Evolutionary conservation across 2,797 vertebrate genomes (phyloP).

Genomic region (Megaceryle alcyon): DNA sequence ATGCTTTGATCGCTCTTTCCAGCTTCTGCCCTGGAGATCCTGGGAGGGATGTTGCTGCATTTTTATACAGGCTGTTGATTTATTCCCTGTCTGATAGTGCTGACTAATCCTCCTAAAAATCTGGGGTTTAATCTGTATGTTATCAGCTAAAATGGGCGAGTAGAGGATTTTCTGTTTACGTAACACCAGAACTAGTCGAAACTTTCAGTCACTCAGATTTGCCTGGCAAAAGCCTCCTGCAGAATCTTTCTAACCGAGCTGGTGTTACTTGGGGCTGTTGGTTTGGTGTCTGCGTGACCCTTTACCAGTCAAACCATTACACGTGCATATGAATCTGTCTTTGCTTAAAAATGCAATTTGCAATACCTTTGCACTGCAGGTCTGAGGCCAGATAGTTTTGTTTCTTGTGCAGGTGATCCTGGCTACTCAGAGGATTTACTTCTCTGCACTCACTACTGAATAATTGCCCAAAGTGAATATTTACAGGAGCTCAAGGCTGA

Average conservation of each 20-base stretch:
- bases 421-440: background rate
- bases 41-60: background rate
- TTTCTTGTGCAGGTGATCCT: background rate
- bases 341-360: background rate
- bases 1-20: slow-evolving; percentile 27
- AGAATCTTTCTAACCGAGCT: background rate
- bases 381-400: background rate
- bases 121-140: slow-evolving; percentile 36
- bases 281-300: background rate
- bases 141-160: slow-evolving; percentile 50
- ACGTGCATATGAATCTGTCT: background rate
- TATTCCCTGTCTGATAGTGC: slow-evolving; percentile 17
- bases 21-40: slow-evolving; percentile 13
- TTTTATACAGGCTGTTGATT: background rate
- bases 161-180: slow-evolving; percentile 58
- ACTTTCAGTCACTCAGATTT: slow-evolving; percentile 36
- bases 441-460: background rate
- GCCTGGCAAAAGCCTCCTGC: background rate
- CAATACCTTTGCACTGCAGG: background rate
- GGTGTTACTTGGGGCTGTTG: background rate
- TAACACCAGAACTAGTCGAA: slow-evolving; percentile 35
- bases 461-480: background rate
- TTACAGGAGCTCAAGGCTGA: background rate
- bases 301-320: background rate
- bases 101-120: slow-evolving; percentile 63